A percentile compares a stretch with the other conserved stretches of the same genome.
These are phyloP conservation scores for Pheosia gnoma DNA, from an alignment of 2,888 invertebrate genomes.

Conservation along the genomic window DNA sequence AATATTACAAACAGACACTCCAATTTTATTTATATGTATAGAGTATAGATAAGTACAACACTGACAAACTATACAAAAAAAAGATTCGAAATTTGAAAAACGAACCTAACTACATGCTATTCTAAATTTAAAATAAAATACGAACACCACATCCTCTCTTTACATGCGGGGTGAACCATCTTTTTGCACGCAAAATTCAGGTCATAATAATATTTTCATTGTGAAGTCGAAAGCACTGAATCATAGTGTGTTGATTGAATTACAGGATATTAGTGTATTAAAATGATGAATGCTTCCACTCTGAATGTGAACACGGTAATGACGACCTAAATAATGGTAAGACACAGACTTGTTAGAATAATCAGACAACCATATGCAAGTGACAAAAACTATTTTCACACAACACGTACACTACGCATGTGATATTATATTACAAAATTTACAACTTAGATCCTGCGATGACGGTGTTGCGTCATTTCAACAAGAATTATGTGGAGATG, in stretches of 20 bases:
- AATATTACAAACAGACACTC: too few relatives aligned
- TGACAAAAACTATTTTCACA: not conserved
- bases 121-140: constrained; percentile 14
- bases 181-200: constrained; percentile 22
- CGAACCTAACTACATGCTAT: not conserved
- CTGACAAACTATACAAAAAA: not conserved
- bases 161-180: not conserved
- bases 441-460: constrained; percentile 6
- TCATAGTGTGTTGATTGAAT: constrained; percentile 35
- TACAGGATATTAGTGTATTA: constrained; percentile 38
- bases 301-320: constrained; percentile 11
- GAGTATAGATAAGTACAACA: not conserved
- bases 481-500: constrained; percentile 16
- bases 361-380: not conserved
- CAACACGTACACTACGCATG: not conserved
- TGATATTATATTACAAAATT: constrained; percentile 16
- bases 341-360: too few relatives aligned
- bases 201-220: constrained; percentile 41
- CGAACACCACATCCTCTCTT: constrained; percentile 22
- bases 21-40: too few relatives aligned
- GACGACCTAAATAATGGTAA: not conserved
- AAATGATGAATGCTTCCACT: constrained; percentile 41
- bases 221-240: constrained; percentile 26
- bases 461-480: constrained; percentile 19
- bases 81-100: constrained; percentile 1